Percentiles rank a stretch among this genome's conserved stretches.
Conservation (phyloP, 2,888 invertebrate species). For the Noctua pronuba region DNA sequence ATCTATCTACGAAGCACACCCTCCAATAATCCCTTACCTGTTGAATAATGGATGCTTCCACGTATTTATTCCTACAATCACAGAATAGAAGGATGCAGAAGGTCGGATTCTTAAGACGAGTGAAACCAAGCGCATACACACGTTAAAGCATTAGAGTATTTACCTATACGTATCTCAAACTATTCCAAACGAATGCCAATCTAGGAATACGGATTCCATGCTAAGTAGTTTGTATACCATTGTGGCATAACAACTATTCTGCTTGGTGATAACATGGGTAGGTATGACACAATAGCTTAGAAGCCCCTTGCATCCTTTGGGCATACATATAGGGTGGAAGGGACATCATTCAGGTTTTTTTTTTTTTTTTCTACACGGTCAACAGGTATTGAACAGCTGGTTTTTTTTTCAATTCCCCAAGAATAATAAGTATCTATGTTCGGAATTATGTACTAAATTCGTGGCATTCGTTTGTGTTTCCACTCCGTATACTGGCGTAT, state of each 20-base stretch:
- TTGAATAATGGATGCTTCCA: constrained; percentile 80
- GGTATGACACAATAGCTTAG: not conserved
- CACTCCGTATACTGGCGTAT: not conserved
- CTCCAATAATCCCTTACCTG: constrained; percentile 78
- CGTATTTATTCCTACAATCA: constrained; percentile 64
- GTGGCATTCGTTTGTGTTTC: too few relatives aligned
- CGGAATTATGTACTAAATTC: too few relatives aligned
- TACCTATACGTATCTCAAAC: not conserved
- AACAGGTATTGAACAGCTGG: too few relatives aligned
- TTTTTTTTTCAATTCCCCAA: too few relatives aligned
- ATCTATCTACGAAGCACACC: constrained; percentile 73
- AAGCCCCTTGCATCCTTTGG: not conserved
- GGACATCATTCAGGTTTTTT: not conserved
- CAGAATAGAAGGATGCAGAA: constrained; percentile 7
- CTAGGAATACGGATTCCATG: not conserved
- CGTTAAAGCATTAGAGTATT: not conserved
- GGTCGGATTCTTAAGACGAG: not conserved
- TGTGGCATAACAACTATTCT: not conserved
- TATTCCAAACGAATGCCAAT: not conserved
- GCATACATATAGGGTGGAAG: not conserved
- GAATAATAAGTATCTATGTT: too few relatives aligned
- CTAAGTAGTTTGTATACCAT: not conserved
- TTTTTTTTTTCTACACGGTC: too few relatives aligned
- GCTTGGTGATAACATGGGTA: not conserved
- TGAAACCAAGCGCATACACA: not conserved